Evolutionary conservation across 2,888 invertebrate species (phyloP).

Genomic region (Lasioglossum leucozonium): DNA sequence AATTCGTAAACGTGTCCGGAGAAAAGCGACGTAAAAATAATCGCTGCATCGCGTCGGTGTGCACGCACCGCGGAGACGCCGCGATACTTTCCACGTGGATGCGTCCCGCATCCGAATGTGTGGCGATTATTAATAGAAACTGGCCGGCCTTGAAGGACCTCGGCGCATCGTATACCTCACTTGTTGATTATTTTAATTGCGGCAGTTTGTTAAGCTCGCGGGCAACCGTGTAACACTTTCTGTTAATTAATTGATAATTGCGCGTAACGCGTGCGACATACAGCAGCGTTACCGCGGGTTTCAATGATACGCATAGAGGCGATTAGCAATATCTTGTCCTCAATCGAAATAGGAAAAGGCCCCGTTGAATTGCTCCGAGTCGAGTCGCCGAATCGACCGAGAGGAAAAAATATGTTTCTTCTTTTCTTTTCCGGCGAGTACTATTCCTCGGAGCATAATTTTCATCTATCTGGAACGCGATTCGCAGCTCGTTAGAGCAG

Average conservation of each 20-base stretch:
- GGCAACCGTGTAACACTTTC: neutral
- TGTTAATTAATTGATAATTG: neutral
- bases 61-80: neutral
- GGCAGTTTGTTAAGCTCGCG: neutral
- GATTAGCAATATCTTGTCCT: too few relatives aligned
- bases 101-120: slow-evolving; percentile 37
- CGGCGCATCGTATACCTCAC: neutral
- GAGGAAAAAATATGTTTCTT: too few relatives aligned
- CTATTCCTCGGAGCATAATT: neutral
- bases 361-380: too few relatives aligned
- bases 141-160: neutral
- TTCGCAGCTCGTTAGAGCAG: neutral
- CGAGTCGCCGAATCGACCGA: neutral
- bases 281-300: too few relatives aligned
- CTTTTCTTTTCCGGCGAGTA: too few relatives aligned
- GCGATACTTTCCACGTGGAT: slow-evolving; percentile 35
- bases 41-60: neutral
- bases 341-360: too few relatives aligned
- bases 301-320: too few relatives aligned
- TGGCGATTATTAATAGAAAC: slow-evolving; percentile 40
- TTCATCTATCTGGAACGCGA: neutral
- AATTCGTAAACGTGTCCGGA: neutral
- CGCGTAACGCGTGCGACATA: too few relatives aligned
- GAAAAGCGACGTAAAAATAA: slow-evolving; percentile 46
- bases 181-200: neutral